Base-by-base conservation (phyloP, 2,797 vertebrate species). In the Microhierax caerulescens region DNA sequence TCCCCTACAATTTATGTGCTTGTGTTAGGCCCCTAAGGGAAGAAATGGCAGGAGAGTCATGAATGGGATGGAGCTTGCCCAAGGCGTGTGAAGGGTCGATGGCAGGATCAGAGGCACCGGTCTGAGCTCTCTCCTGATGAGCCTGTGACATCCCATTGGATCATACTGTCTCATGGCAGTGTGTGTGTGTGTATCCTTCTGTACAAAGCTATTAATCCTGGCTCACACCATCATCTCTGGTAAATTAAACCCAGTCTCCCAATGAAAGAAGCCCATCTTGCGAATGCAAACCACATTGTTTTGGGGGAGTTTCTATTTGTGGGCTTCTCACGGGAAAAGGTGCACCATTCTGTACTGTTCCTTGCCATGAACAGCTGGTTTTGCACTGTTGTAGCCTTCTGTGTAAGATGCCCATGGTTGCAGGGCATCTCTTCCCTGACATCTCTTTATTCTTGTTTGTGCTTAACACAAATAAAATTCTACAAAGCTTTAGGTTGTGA, bases 361-460 rank as follows among this genome's bases (percentile, higher is more conserved):
- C 47, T 32, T 24, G 32, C 30, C 75, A 4, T 5, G 22, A 50
- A 8, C 36, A 27, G 50, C 43, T 50, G 3, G 41, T 57, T 57
- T 19, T 32, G 74, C 21, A 2, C 43, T 5, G n/a, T 12, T 6
- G 23, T 24, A 45, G 37, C 54, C 60, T 81, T 39, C 39, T 28
- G 12, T 25, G 24, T 22, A 8, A 53, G 51, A 36, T 13, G 20
- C 45, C 69, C 14, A 0, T 54, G 59, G 45, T 59, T 23, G 23
- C 51, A 74, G 68, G 32, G 53, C n/a, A 25, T 63, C 41, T 39
- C 69, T 81, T 41, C 20, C 56, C 63, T 27, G 56, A 16, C 56
- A 50, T 25, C 32, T 92, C 82, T 82, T 92, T 91, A 65, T 79
- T 88, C 88, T 86, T 93, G 90, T 78, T 91, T 86, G 81, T 88